Percentiles rank a stretch among this genome's conserved stretches.
Evolutionary conservation across 2,797 vertebrate species (phyloP).

Genomic region (Cyclopterus lumpus): DNA sequence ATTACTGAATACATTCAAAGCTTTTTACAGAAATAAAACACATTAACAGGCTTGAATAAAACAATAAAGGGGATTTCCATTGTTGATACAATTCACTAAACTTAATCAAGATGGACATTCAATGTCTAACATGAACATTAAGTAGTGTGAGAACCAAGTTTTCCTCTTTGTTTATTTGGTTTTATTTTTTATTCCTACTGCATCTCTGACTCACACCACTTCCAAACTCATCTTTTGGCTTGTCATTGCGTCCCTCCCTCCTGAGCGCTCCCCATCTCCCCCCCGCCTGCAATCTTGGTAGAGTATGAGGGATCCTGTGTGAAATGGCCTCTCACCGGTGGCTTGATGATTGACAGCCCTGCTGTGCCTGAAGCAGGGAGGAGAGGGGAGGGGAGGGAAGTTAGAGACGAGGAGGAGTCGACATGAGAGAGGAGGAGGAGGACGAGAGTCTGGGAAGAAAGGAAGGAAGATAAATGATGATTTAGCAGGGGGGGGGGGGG

Average conservation of each 20-base stretch:
- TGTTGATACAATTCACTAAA: background rate
- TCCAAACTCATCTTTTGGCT: slow-evolving; percentile 49
- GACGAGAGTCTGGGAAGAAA: slow-evolving; percentile 39
- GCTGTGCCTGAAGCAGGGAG: slow-evolving; percentile 39
- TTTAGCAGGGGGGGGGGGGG: slow-evolving; percentile 44
- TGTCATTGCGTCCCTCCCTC: slow-evolving; percentile 41
- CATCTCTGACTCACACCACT: slow-evolving; percentile 25
- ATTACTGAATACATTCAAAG: background rate
- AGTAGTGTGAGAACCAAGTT: background rate
- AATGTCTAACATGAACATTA: background rate
- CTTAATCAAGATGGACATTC: background rate
- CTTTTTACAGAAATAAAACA: background rate
- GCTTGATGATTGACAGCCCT: slow-evolving; percentile 71
- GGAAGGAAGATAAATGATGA: slow-evolving; percentile 65
- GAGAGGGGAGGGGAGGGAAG: slow-evolving; percentile 8
- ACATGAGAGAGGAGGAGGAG: slow-evolving; percentile 30
- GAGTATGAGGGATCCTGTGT: slow-evolving; percentile 59
- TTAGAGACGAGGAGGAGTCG: slow-evolving; percentile 31
- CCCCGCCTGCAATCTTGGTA: slow-evolving; percentile 40
- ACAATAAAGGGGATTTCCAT: background rate
- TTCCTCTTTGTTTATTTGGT: background rate
- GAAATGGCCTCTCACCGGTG: slow-evolving; percentile 64
- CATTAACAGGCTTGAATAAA: background rate
- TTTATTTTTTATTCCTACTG: slow-evolving; percentile 6
- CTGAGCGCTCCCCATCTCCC: slow-evolving; percentile 1